Evolutionary conservation across 2,888 invertebrate genomes (phyloP), one percentile per base, ranked within the genome.

Genomic region (Muscina levida): DNA sequence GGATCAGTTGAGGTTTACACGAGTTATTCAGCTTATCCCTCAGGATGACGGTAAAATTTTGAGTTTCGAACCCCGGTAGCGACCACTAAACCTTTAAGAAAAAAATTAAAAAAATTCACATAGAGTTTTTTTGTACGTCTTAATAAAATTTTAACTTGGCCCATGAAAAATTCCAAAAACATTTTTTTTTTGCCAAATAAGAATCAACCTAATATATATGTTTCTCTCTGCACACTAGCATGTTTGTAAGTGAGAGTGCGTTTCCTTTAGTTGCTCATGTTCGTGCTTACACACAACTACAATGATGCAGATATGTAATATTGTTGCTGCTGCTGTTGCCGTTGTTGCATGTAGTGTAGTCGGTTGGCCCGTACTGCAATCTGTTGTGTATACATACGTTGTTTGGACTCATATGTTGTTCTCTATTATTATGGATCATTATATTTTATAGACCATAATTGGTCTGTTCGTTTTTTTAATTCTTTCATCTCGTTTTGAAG

Each of bases 361-460:
- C 17, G 19, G 66, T 67, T 26, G 19, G 44, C 48, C 71, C 39
- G 13, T 37, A 71, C 44, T 75, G 80, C 76, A 72, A 73, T 76
- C 39, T 39, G 62, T 42, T 62, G 22, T 59, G 10, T 56, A n/a
- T 62, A 5, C 11, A n/a, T n/a, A n/a, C n/a, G n/a, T n/a, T n/a
- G n/a, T 59, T 39, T 48, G 2, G 2, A 31, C 59, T 24, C 62
- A 37, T 22, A 22, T 72, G 74, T 70, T 67, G 68, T 85, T 86
- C 89, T 89, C 89, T 89, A 87, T 89, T 87, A 89, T 89, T 90
- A 89, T 86, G 87, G 87, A 86, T 87, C 89, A 89, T 89, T 89
- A 90, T 87, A 86, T 88, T 90, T 89, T 90, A 90, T 90, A 87
- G 89, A 72, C 87, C 86, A 88, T 87, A 87, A 87, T 87, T 87